Base-by-base conservation (phyloP, 2,113 vertebrate genomes). In the Podarcis cretensis region DNA sequence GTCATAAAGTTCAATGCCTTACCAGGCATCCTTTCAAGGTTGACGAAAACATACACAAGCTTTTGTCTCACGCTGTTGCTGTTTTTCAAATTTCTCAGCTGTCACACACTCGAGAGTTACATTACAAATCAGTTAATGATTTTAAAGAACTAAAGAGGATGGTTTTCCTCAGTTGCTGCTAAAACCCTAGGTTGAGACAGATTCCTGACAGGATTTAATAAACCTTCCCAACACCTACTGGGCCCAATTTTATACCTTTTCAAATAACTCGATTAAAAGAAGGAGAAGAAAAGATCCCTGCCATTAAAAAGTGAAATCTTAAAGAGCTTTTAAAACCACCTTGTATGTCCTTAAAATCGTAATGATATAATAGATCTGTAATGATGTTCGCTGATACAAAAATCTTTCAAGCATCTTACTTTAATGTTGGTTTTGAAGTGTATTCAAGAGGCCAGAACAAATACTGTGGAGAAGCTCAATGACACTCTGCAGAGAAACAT, bases 141-240 rank as follows among this genome's bases (percentile, higher is more conserved):
- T 94, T 94, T 93, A 92, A 89, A 76, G 66, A 89, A 93, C 92
- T 81, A 93, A 93, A 81, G 77, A 92, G 90, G 87, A 76, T 82
- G 93, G 89, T 90, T 63, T 94, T 89, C 84, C 85, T 90, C 25
- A 89, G 83, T 66, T 90, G 86, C 48, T 89, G 86, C 77, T 94
- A 93, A 92, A 94, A 77, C 89, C 82, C 74, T 80, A 94, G 85
- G 90, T 93, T 94, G 90, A 95, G 88, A 90, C 54, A 92, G 59
- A 93, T 92, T 94, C 91, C 74, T 95, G 88, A 92, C 74, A 89
- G 85, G 87, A 91, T 95, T 87, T 95, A 89, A 94, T 93, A 95
- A 95, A 93, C 74, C 69, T 91, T 92, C 84, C 57, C 71, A 89
- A 89, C 91, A 92, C 89, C 94, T 95, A 95, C 91, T 90, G 92